These are phyloP conservation scores for Bombus waltoni DNA, from an alignment of 1,140 invertebrate species.

Conservation along the genomic window DNA sequence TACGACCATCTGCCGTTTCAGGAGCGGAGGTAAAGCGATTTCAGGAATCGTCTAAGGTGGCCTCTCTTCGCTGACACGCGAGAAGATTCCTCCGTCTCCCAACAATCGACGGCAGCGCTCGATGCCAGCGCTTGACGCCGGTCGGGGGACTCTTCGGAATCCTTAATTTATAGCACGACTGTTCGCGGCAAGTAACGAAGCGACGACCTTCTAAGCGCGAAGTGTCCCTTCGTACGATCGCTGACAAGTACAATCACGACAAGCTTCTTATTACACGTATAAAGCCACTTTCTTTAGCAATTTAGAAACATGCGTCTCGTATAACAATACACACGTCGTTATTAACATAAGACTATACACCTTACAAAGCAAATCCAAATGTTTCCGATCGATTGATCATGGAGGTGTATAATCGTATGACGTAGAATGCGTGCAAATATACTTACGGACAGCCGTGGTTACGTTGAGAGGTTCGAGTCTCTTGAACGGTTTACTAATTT, in stretches of 20 bases:
- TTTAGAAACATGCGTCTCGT: not conserved
- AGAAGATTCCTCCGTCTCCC: too few species aligned
- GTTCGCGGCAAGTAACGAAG: too few species aligned
- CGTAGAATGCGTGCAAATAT: constrained; percentile 44
- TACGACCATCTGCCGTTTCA: too few species aligned
- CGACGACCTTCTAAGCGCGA: too few species aligned
- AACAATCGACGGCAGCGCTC: too few species aligned
- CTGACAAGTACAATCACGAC: not conserved
- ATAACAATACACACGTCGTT: not conserved
- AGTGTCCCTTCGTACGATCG: too few species aligned
- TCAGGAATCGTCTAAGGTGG: too few species aligned
- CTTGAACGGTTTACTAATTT: constrained; percentile 75
- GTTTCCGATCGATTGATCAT: not conserved
- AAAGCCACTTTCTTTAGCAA: not conserved
- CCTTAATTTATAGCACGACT: too few species aligned
- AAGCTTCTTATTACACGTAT: not conserved
- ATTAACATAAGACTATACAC: not conserved
- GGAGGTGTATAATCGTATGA: not conserved
- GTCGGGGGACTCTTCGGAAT: too few species aligned
- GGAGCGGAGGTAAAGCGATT: too few species aligned
- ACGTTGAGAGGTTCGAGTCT: constrained; percentile 74
- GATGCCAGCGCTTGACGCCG: too few species aligned
- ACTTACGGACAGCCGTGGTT: constrained; percentile 76
- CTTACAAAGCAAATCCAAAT: not conserved
- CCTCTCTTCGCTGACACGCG: too few species aligned